Conservation (phyloP, 2,888 invertebrate species). For the Nomada ferruginata region DNA sequence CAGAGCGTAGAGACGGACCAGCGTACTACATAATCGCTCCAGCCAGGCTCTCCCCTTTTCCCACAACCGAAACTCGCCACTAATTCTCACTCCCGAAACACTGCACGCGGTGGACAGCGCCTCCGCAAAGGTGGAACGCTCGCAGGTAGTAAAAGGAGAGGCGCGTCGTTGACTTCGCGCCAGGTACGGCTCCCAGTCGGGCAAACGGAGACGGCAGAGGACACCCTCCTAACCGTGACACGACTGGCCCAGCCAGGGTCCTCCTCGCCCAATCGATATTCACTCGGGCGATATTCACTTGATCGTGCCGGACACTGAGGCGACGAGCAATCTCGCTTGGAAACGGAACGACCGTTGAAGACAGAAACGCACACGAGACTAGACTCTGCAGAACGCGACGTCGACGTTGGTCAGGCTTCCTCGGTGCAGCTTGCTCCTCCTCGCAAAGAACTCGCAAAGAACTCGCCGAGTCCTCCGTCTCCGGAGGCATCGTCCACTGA, state of each 20-base stretch:
- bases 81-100: constrained; percentile 67
- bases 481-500: constrained; percentile 75
- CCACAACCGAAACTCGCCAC: constrained; percentile 58
- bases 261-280: neutral
- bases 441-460: constrained; percentile 49
- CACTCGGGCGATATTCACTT: constrained; percentile 5
- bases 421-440: constrained; percentile 55
- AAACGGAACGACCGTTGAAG: no score
- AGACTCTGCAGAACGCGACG: neutral
- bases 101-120: constrained; percentile 42
- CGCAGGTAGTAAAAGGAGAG: constrained; percentile 54
- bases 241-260: neutral
- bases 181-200: constrained; percentile 2
- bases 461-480: constrained; percentile 71
- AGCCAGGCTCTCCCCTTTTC: constrained; percentile 33
- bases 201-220: constrained; percentile 7
- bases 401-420: neutral
- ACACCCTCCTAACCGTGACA: neutral
- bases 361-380: constrained; percentile 5
- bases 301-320: no score
- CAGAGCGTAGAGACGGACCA: constrained; percentile 24
- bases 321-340: no score
- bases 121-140: constrained; percentile 16
- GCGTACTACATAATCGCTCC: constrained; percentile 55
- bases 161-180: constrained; percentile 20